Conservation (phyloP, 1,140 invertebrate genomes). For the Bombus consobrinus region DNA sequence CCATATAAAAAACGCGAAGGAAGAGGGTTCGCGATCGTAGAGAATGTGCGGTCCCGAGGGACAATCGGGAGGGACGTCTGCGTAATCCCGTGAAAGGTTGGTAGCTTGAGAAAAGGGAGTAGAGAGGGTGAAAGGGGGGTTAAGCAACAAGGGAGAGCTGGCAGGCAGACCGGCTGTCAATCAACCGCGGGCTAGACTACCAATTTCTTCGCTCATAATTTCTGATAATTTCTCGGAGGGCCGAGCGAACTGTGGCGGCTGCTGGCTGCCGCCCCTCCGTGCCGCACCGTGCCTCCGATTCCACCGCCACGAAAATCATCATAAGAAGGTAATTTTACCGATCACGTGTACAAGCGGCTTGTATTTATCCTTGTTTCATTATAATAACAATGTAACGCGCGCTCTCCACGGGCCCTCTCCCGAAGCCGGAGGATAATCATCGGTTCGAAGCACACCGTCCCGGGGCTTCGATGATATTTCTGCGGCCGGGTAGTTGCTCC, state of each 20-base stretch:
- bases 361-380: slow-evolving; percentile 82
- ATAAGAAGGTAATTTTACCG: slow-evolving; percentile 82
- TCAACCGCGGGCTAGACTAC: slow-evolving; percentile 82
- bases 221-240: slow-evolving; percentile 80
- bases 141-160: slow-evolving; percentile 55
- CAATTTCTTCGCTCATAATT: slow-evolving; percentile 83
- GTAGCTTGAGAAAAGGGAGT: slow-evolving; percentile 6
- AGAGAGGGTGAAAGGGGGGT: slow-evolving; percentile 51
- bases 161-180: slow-evolving; percentile 80
- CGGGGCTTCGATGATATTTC: slow-evolving; percentile 64
- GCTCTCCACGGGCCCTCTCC: slow-evolving; percentile 60
- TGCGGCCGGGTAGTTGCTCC: slow-evolving; percentile 63
- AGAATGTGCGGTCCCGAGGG: slow-evolving; percentile 61
- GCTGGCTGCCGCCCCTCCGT: slow-evolving; percentile 30
- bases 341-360: slow-evolving; percentile 80
- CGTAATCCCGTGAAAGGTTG: slow-evolving; percentile 15
- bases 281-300: slow-evolving; percentile 29
- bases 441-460: slow-evolving; percentile 70
- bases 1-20: neutral
- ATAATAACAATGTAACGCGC: slow-evolving; percentile 82
- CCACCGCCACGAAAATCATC: slow-evolving; percentile 78
- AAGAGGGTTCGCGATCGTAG: slow-evolving; percentile 50
- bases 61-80: slow-evolving; percentile 57
- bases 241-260: slow-evolving; percentile 72
- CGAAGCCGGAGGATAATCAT: slow-evolving; percentile 73